Base-by-base conservation (phyloP, 1,140 invertebrate species). In the Drosophila punjabiensis region DNA sequence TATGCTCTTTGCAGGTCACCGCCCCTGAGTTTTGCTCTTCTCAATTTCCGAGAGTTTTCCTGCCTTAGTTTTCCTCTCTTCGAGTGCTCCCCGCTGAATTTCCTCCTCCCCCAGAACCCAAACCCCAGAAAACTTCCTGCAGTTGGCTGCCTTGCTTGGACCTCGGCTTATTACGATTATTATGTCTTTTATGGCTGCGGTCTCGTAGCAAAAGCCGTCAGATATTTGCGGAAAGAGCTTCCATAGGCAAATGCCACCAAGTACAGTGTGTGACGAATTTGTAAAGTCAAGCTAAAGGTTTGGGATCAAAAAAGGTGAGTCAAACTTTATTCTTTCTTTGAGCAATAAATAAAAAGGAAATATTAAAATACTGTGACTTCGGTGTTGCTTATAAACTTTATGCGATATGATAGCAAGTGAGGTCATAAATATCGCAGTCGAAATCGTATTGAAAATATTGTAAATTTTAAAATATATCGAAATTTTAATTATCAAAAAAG, bases 91-190 rank as follows among this genome's bases (percentile, higher is more conserved):
- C n/a, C 28, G 4, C 18, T 77, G 48, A 55, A 11, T 28, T 53
- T 33, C 20, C 37, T n/a, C 20, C 16, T 16, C 32, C 8, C 18
- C 5, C 10, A 5, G 5, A 13, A 10, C 24, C 24, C 13, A 5
- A 9, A 10, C 24, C 24, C 13, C 3, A 9, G 6, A 14, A 16
- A 37, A 24, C 18, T 20, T 55, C 53, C 33, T n/a, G 35, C 6
- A 41, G 43, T 41, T 65, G 13, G 13, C 20, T 37, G 18, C 30
- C 30, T 18, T 41, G 33, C 37, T 14, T 68, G 48, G 63, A 37
- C 48, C 48, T 67, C 48, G 32, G 63, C 68, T 70, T 70, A 70
- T 68, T 70, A 68, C 68, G 64, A 70, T 70, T 70, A 70, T 70
- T 55, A 55, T 70, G 68, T 55, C 68, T 45, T 55, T 70, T 70